A percentile compares a stretch with the other conserved stretches of the same genome.
Evolutionary conservation across 2,113 vertebrate species (phyloP).

Genomic region (Prolemur simus): DNA sequence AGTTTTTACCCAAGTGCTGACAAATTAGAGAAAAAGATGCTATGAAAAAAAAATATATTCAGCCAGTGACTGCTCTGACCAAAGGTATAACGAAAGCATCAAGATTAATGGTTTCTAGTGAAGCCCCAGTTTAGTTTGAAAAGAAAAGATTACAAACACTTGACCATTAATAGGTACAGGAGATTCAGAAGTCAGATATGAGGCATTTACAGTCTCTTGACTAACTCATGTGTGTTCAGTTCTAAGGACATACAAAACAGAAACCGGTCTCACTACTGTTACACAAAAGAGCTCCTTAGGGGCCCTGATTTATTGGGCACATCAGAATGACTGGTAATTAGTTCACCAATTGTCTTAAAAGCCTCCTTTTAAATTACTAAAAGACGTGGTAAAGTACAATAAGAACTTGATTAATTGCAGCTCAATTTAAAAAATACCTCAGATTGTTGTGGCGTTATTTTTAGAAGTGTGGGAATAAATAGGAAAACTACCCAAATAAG

Average conservation of each 20-base stretch:
- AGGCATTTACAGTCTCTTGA: background rate
- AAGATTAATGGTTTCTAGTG: background rate
- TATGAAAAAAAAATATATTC: background rate
- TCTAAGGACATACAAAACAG: background rate
- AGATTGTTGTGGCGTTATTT: background rate
- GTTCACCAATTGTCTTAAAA: background rate
- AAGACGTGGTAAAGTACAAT: background rate
- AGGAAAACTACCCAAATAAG: background rate
- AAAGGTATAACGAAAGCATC: background rate
- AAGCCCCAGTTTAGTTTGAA: background rate
- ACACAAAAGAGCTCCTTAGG: background rate
- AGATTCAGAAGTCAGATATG: background rate
- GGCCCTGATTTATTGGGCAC: background rate
- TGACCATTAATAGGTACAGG: background rate
- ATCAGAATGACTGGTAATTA: background rate
- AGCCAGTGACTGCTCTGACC: background rate
- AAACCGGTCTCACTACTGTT: background rate
- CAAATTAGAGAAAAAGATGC: background rate
- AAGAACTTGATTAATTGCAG: constrained; percentile 1
- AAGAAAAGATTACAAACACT: background rate
- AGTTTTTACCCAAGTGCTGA: background rate
- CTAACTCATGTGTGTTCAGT: background rate
- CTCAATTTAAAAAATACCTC: background rate
- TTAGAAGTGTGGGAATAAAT: background rate
- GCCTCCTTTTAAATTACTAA: constrained; percentile 15